Percentiles rank a stretch among this genome's conserved stretches.
These are phyloP conservation scores for Nomada ruficornis DNA, from an alignment of 2,888 invertebrate species.

Conservation along the genomic window DNA sequence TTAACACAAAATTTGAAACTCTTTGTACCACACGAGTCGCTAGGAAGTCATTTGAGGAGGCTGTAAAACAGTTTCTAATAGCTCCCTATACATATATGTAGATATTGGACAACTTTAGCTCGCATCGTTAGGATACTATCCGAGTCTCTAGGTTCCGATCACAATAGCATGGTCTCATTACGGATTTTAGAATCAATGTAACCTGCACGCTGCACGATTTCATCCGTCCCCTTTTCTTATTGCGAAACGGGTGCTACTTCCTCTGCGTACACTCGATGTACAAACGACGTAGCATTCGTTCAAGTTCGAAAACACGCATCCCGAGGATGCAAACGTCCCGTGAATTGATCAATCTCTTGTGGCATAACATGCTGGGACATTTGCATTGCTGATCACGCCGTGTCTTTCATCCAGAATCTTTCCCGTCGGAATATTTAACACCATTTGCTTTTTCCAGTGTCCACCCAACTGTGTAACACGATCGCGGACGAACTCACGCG, in stretches of 20 bases:
- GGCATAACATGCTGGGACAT: not conserved
- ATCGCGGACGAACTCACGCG: slow-evolving; percentile 88
- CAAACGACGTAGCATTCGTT: slow-evolving; percentile 22
- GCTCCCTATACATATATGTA: not conserved
- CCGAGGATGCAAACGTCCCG: not conserved
- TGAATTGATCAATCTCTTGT: no score
- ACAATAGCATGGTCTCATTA: slow-evolving; percentile 81
- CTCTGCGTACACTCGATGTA: not conserved
- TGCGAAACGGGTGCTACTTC: slow-evolving; percentile 27
- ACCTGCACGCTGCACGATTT: slow-evolving; percentile 77
- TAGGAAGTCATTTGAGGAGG: not conserved
- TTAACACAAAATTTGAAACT: not conserved
- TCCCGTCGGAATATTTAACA: not conserved
- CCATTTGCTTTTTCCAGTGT: slow-evolving; percentile 84
- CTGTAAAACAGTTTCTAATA: not conserved
- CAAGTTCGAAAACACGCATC: not conserved
- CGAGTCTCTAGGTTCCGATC: slow-evolving; percentile 58
- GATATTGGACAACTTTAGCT: slow-evolving; percentile 15
- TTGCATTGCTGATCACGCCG: not conserved
- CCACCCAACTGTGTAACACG: slow-evolving; percentile 87
- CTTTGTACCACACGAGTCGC: not conserved
- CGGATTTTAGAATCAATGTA: slow-evolving; percentile 76
- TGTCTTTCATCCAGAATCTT: no score
- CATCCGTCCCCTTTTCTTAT: slow-evolving; percentile 33
- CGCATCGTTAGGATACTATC: slow-evolving; percentile 51